A percentile compares a stretch with the other conserved stretches of the same genome.
These are phyloP conservation scores for Onthophagus taurus DNA, from an alignment of 1,140 invertebrate genomes.

Conservation along the genomic window DNA sequence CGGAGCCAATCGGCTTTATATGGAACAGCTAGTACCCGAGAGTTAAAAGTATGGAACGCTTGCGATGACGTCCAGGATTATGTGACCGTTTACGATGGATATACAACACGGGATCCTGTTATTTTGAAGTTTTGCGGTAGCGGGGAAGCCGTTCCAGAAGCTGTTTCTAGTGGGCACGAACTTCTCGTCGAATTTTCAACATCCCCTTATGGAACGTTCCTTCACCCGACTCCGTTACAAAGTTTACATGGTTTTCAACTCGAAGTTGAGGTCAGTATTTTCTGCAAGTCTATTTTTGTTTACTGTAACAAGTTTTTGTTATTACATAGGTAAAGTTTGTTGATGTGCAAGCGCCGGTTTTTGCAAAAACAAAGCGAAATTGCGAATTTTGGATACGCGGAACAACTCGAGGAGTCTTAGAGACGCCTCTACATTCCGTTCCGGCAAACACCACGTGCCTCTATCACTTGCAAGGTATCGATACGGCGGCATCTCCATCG, in stretches of 20 bases:
- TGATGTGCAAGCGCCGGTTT: conserved; percentile 66
- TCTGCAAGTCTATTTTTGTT: conserved; percentile 22
- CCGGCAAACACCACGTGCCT: conserved; percentile 79
- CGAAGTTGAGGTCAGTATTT: conserved; percentile 60
- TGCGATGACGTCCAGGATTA: conserved; percentile 83
- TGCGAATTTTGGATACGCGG: conserved; percentile 82
- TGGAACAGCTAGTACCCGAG: conserved; percentile 35
- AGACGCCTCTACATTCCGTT: conserved; percentile 71
- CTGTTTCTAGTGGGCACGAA: conserved; percentile 75
- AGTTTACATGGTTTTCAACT: conserved; percentile 78
- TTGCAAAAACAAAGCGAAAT: conserved; percentile 66
- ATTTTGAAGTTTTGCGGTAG: conserved; percentile 84
- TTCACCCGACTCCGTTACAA: conserved; percentile 64
- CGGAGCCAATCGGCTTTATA: conserved; percentile 56
- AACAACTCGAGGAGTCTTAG: conserved; percentile 62
- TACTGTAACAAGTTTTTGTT: conserved; percentile 24
- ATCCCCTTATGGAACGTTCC: conserved; percentile 80
- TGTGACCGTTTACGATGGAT: conserved; percentile 81
- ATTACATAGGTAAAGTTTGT: conserved; percentile 77
- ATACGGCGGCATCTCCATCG: conserved; percentile 44
- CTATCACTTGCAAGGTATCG: conserved; percentile 67
- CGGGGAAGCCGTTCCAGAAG: conserved; percentile 69
- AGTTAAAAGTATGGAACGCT: conserved; percentile 60
- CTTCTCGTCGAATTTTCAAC: conserved; percentile 81
- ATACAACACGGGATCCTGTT: conserved; percentile 77